phyloP scores from a whole-genome alignment of 2,113 vertebrate species.

The Odontophorus gujanensis region DNA sequence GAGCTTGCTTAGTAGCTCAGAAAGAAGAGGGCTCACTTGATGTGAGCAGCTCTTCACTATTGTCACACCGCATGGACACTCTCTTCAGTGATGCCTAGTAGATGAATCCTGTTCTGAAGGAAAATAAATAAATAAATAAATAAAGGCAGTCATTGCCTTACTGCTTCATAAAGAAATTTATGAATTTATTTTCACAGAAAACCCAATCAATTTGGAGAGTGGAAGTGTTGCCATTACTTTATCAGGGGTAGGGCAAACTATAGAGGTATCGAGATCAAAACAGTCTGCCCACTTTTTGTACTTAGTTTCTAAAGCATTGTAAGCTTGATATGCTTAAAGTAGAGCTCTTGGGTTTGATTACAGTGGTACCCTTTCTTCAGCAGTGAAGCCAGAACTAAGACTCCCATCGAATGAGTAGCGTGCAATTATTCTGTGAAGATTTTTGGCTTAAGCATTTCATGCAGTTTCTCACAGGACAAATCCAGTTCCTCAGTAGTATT shows the following conservation, averaged over 20 bases:
- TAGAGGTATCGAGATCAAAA: background rate
- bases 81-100: background rate
- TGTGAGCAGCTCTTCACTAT: background rate
- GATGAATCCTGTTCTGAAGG: background rate
- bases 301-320: background rate
- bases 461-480: background rate
- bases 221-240: background rate
- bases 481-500: background rate
- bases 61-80: background rate
- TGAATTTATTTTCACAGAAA: background rate
- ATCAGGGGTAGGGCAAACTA: background rate
- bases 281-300: background rate
- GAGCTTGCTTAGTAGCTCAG: background rate
- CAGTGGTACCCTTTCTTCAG: background rate
- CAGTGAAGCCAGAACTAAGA: background rate
- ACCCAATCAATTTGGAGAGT: fast-evolving
- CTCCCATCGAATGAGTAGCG: background rate
- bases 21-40: background rate
- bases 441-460: background rate
- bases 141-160: background rate
- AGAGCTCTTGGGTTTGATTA: background rate
- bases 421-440: background rate
- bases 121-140: too few species aligned
- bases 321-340: background rate
- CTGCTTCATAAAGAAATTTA: background rate